These are phyloP conservation scores for Hydroisotoma schaefferi DNA, from an alignment of 2,888 invertebrate species.

Conservation along the genomic window DNA sequence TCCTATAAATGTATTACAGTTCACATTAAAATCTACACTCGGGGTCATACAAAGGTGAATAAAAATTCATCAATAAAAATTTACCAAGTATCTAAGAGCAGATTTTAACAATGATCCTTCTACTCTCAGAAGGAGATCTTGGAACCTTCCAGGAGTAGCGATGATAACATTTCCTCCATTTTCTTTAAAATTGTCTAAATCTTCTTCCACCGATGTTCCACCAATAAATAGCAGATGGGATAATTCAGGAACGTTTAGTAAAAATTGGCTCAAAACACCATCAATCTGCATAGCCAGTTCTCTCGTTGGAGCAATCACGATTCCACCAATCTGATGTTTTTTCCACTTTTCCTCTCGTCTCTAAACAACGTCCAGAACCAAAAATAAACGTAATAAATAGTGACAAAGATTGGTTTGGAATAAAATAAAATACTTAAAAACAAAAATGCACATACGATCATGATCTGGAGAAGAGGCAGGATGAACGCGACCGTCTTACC, in stretches of 20 bases:
- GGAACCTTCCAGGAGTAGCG: slow-evolving; percentile 90
- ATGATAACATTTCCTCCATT: slow-evolving; percentile 80
- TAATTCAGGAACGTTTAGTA: slow-evolving; percentile 53
- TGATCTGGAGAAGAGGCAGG: slow-evolving; percentile 83
- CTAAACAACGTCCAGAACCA: too few relatives aligned
- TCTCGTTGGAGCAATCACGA: slow-evolving; percentile 92
- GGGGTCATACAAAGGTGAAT: background rate
- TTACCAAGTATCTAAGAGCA: slow-evolving; percentile 73
- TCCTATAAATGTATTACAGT: slow-evolving; percentile 60
- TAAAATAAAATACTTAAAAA: background rate
- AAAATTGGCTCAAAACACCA: slow-evolving; percentile 60
- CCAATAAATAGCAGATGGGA: slow-evolving; percentile 61
- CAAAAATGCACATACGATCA: slow-evolving; percentile 56
- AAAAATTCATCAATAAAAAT: slow-evolving; percentile 43
- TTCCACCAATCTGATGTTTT: slow-evolving; percentile 74
- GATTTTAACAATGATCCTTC: slow-evolving; percentile 62
- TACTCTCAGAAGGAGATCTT: slow-evolving; percentile 66
- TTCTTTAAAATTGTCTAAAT: slow-evolving; percentile 64
- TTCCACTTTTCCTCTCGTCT: slow-evolving; percentile 62
- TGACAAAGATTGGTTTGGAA: background rate
- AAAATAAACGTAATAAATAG: slow-evolving; percentile 1
- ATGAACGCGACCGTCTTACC: slow-evolving; percentile 97
- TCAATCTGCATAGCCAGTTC: slow-evolving; percentile 89
- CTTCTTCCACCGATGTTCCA: slow-evolving; percentile 74
- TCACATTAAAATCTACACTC: background rate